phyloP scores from a whole-genome alignment of 2,113 vertebrate species.

The Sinocyclocheilus anophthalmus region DNA sequence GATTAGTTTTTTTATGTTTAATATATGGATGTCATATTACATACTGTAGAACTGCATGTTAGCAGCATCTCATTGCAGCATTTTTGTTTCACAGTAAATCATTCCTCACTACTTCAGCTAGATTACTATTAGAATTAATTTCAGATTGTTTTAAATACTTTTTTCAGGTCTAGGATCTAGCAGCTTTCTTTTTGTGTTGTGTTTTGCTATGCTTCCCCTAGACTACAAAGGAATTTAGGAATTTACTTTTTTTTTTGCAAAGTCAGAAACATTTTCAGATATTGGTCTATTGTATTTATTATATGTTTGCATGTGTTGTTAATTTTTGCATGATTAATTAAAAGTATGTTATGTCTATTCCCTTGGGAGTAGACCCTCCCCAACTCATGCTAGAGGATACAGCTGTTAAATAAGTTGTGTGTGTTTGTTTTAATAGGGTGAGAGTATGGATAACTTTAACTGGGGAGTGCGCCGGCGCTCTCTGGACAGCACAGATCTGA shows the following conservation, averaged over 20 bases:
- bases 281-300: background rate
- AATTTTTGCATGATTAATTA: conserved; percentile 18
- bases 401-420: conserved; percentile 35
- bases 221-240: background rate
- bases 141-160: background rate
- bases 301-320: conserved; percentile 28
- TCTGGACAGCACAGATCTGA: conserved; percentile 95
- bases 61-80: conserved; percentile 9
- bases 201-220: background rate
- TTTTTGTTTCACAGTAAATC: conserved; percentile 4
- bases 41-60: conserved; percentile 39
- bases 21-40: background rate
- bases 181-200: background rate
- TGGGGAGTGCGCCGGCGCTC: conserved; percentile 97
- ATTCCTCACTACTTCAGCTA: background rate
- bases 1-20: background rate
- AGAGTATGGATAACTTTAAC: conserved; percentile 98
- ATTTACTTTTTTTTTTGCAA: background rate
- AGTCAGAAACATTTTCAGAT: background rate
- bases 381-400: background rate
- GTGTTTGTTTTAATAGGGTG: conserved; percentile 81
- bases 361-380: background rate
- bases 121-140: background rate
- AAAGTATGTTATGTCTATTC: conserved; percentile 2
- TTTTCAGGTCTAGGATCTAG: background rate